Conservation (phyloP, 2,888 invertebrate species). For the Trichopoda pennipes region DNA sequence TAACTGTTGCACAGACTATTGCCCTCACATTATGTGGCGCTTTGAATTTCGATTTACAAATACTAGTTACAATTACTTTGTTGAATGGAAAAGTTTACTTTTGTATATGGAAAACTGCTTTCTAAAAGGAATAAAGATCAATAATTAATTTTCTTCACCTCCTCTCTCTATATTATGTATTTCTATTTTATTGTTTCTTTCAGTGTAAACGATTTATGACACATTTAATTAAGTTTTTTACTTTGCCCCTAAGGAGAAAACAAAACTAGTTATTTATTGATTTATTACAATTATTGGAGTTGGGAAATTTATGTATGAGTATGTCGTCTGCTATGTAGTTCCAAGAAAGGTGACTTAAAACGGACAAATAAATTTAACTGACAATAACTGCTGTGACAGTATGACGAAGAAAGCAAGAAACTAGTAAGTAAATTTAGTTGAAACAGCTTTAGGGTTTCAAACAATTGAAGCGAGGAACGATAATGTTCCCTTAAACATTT, state of each 20-base stretch:
- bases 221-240: slow-evolving; percentile 47
- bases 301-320: slow-evolving; percentile 31
- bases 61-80: not conserved
- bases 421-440: not conserved
- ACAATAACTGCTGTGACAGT: slow-evolving; percentile 4
- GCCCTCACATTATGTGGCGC: slow-evolving; percentile 35
- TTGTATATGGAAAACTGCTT: slow-evolving; percentile 21
- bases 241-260: not conserved
- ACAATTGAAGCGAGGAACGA: not conserved
- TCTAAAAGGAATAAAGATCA: slow-evolving; percentile 36
- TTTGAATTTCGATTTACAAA: slow-evolving; percentile 31
- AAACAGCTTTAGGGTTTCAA: not conserved
- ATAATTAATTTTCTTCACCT: not conserved
- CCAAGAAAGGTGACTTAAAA: slow-evolving; percentile 34
- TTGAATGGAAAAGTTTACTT: slow-evolving; percentile 26
- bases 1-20: not conserved
- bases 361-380: slow-evolving; percentile 35
- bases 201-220: slow-evolving; percentile 35
- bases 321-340: not conserved
- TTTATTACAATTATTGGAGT: slow-evolving; percentile 58
- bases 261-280: slow-evolving; percentile 61
- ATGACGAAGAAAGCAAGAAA: slow-evolving; percentile 8
- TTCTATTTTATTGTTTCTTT: not conserved
- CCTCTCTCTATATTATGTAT: not conserved
- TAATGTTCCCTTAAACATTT: not conserved